These are phyloP conservation scores for Pelodytes ibericus DNA, from an alignment of 2,797 vertebrate species.

Conservation along the genomic window DNA sequence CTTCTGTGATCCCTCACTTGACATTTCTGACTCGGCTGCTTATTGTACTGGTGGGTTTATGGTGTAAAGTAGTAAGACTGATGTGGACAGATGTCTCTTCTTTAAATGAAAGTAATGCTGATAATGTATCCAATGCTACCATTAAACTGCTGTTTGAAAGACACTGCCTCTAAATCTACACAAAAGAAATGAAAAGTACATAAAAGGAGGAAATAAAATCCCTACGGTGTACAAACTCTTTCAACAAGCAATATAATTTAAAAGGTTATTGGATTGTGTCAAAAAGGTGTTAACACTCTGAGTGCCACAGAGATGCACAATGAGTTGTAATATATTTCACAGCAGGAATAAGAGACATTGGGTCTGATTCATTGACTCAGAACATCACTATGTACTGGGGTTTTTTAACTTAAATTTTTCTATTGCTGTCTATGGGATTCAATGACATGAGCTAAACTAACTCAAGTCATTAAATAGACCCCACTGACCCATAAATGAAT, in stretches of 20 bases:
- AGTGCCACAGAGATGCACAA: not conserved
- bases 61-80: slow-evolving; percentile 21
- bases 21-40: slow-evolving; percentile 34
- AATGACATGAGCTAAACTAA: no score
- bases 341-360: not conserved
- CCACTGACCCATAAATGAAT: no score
- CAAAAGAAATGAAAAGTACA: slow-evolving; percentile 23
- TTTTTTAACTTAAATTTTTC: no score
- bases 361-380: no score
- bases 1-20: slow-evolving; percentile 22
- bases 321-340: not conserved
- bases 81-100: slow-evolving; percentile 35
- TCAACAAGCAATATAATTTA: slow-evolving; percentile 16
- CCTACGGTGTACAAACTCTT: slow-evolving; percentile 12
- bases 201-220: slow-evolving; percentile 13
- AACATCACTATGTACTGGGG: no score
- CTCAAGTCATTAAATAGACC: no score
- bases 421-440: no score
- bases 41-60: slow-evolving; percentile 38
- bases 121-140: slow-evolving; percentile 30
- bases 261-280: not conserved
- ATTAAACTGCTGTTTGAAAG: slow-evolving; percentile 33
- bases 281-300: no score
- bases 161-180: slow-evolving; percentile 24
- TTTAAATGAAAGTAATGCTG: slow-evolving; percentile 45